Conservation (phyloP, 2,888 invertebrate species). For the Protophormia terraenovae region DNA sequence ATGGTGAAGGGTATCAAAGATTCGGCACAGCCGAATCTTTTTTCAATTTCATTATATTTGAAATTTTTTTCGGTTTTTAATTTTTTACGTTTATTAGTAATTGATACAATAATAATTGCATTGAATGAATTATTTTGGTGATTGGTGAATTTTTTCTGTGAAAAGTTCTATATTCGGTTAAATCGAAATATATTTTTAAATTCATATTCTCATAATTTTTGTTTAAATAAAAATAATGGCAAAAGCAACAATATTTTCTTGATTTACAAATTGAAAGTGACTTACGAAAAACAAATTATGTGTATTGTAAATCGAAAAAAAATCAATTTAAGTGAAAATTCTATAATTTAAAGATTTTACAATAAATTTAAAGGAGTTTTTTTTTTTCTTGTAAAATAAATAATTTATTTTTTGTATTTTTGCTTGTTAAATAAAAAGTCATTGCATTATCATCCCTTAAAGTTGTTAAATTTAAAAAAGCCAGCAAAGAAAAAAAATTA, state of each 20-base stretch:
- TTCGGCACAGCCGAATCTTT: too few species aligned
- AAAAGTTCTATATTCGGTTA: neutral
- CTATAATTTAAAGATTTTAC: conserved; percentile 35
- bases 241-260: conserved; percentile 1
- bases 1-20: too few species aligned
- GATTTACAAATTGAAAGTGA: conserved; percentile 24
- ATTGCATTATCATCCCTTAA: conserved; percentile 65
- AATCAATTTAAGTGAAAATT: conserved; percentile 43
- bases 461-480: conserved; percentile 36
- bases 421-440: conserved; percentile 37
- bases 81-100: too few species aligned
- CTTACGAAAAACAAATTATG: neutral
- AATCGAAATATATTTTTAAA: neutral
- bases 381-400: conserved; percentile 5
- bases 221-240: neutral
- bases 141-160: too few species aligned
- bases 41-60: too few species aligned
- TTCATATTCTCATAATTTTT: neutral
- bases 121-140: too few species aligned
- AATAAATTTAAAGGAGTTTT: conserved; percentile 7
- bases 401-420: conserved; percentile 5
- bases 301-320: conserved; percentile 12
- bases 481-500: neutral
- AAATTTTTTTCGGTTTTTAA: too few species aligned
- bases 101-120: too few species aligned